Conservation (phyloP, 2,797 vertebrate species). For the Catharus ustulatus region DNA sequence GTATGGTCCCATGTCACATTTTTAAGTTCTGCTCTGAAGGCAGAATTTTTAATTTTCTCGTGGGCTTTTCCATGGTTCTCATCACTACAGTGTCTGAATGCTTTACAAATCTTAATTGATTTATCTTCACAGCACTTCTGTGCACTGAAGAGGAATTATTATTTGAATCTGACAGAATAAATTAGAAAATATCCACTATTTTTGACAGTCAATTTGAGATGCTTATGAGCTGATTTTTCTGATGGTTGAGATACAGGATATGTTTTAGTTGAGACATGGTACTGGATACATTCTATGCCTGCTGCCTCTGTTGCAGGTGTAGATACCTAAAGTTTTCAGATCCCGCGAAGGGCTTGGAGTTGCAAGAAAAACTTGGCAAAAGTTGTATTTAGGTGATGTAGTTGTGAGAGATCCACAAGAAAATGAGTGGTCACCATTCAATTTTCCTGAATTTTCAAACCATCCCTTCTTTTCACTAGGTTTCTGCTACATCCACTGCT, state of each 20-base stretch:
- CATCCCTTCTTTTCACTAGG: neutral
- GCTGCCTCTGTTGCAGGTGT: neutral
- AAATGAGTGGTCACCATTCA: neutral
- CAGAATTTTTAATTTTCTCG: conserved; percentile 20
- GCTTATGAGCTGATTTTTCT: neutral
- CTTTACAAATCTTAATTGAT: conserved; percentile 19
- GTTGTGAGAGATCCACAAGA: neutral
- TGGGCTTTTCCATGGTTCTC: neutral
- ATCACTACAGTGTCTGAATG: neutral
- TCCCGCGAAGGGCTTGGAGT: neutral
- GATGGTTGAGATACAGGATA: neutral
- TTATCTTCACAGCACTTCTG: conserved; percentile 10
- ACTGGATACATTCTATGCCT: neutral
- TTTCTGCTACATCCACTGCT: neutral
- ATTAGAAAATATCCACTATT: neutral
- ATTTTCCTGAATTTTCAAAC: neutral
- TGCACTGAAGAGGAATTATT: conserved; percentile 24
- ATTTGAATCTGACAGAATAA: conserved; percentile 36
- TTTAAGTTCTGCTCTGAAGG: conserved; percentile 10
- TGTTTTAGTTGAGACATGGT: neutral
- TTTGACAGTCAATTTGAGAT: neutral
- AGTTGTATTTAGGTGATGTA: neutral
- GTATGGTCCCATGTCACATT: neutral
- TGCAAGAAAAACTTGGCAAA: neutral
- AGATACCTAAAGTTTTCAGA: neutral